Evolutionary conservation across 30 jellyfish, hydroid and myxozoan genomes (phyloP), one percentile per base, ranked within the genome.

Genomic region (Euphysa ruthae): DNA sequence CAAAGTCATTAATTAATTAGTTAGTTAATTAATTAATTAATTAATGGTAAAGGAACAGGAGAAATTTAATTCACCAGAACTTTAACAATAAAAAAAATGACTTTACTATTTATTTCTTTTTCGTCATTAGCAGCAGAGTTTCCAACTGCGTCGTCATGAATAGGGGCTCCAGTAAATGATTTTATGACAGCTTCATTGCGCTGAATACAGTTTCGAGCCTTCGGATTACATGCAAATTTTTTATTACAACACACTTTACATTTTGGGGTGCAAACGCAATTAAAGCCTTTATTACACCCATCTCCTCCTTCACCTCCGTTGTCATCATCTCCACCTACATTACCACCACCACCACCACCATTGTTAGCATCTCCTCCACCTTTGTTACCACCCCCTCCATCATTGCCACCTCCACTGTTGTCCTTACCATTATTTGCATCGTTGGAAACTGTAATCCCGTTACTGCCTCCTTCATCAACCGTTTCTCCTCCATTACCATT

Each of bases 401-500:
- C 71, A 0, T 20, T 75, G 16, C 44, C 83, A 63, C 57, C 74
- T 4, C 69, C 84, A 60, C 24, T 70, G 13, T 44, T 81, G 16
- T 66, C 85, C 1, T 62, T 64, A 8, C 35, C 56, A 32, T 25
- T 43, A 15, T 30, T 68, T 2, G 66, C 84, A 8, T 31, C 83
- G 50, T 34, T 64, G 4, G 68, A 63, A 60, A n/a, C 82, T 7
- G 58, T 81, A 12, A 52, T 78, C 2, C 64, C 73, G 18, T 51
- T 44, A 4, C 66, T 81, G 27, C 49, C 87, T 15, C 73, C 58
- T 0, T 70, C 87, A 58, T 21, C 69, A 20, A 13, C 73, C 0
- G 76, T 78, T 0, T 27, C 73, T 14, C 86, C 93, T 4, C 54
- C 79, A 29, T 60, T 79, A 69, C 79, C 74, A 6, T 15, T 49